phyloP scores from a whole-genome alignment of 2,797 vertebrate genomes.

The Tinamus major region DNA sequence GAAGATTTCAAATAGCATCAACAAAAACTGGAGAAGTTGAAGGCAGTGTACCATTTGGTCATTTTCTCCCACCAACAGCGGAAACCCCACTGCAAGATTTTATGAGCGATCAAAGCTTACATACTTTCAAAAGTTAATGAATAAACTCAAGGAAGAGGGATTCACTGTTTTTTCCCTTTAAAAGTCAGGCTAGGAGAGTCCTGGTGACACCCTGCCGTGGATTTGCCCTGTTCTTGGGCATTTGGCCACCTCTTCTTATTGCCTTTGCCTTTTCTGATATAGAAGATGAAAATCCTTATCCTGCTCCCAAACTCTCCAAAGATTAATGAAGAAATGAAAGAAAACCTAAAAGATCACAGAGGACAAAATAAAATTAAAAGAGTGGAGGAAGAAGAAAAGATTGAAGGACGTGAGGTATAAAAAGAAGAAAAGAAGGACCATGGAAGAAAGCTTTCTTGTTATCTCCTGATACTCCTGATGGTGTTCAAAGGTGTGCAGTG shows the following conservation, averaged over 20 bases:
- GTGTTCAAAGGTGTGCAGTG: background rate
- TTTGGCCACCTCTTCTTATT: background rate
- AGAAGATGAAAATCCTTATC: background rate
- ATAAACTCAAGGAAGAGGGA: background rate
- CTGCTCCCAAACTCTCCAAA: fast-evolving
- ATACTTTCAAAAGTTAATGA: background rate
- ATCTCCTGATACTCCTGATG: background rate
- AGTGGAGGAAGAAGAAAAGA: background rate
- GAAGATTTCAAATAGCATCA: background rate
- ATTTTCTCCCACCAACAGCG: background rate
- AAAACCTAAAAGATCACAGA: background rate
- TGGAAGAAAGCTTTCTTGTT: background rate
- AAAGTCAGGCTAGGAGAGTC: background rate
- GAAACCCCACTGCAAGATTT: background rate
- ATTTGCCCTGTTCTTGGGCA: background rate
- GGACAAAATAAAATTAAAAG: background rate
- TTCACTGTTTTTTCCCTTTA: background rate
- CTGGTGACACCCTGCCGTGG: too few species aligned
- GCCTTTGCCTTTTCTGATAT: background rate
- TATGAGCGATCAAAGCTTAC: background rate
- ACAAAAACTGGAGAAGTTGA: background rate
- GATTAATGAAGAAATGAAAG: background rate
- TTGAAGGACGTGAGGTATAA: background rate
- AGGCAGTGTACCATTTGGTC: background rate
- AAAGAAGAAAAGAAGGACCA: background rate